Evolutionary conservation across 2,113 vertebrate species (phyloP), one percentile per base, ranked within the genome.

Genomic region (Hippopotamus amphibius): DNA sequence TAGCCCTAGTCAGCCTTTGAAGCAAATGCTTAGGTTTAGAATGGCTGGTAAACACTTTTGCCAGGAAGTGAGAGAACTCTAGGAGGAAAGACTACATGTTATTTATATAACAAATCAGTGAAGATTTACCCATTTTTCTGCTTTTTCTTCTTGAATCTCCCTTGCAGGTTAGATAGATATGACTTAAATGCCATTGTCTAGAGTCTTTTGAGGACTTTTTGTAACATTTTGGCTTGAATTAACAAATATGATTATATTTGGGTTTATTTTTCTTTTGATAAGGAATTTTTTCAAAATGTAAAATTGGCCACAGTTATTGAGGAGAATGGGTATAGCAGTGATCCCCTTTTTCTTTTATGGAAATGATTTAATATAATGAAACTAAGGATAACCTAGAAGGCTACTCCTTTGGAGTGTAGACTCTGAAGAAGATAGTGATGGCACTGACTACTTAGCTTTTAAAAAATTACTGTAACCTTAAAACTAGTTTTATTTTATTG

Each of bases 251-350:
- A 33, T 84, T 80, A 41, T 61, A 79, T 90, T 86, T 90, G n/a
- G 37, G 13, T 71, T 95, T 84, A 37, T 80, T 90, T 71, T 96
- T 84, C 50, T 81, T 84, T 94, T 80, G 26, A 74, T 55, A 88
- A 91, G 53, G 37, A 94, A 26, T 81, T 37, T 84, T 84, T 95
- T 61, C 2, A 4, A 89, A 90, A 85, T 92, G 19, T 14, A 85
- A 74, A 9, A 59, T 84, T 72, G 41, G 53, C 43, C 61, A 30
- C 19, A 72, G 19, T 76, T 82, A 33, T 53, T 46, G 12, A 77
- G 37, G 43, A 92, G 74, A 79, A 63, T 66, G 46, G n/a, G 4
- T 65, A 5, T 84, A n/a, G 33, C n/a, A 71, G 2, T 72, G 33
- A 68, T 50, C 15, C 14, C 24, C 59, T n/a, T 76, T 50, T 84